These are phyloP conservation scores for Virgularia gustaviana DNA, from an alignment of 92 coral and sea anemone genomes.

Conservation along the genomic window DNA sequence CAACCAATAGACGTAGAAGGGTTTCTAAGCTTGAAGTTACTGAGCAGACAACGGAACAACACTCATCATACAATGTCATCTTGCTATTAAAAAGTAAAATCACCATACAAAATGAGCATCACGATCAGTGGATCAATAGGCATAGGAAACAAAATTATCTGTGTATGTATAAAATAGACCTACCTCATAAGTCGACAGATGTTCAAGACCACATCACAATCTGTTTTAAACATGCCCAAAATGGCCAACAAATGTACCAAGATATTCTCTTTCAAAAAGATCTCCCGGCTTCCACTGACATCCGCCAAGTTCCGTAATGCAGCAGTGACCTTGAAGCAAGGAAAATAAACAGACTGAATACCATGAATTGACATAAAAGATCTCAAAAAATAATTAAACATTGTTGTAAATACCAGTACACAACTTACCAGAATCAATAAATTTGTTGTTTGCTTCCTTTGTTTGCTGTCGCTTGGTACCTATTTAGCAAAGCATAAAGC, in stretches of 20 bases:
- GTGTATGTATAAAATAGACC: too few species aligned
- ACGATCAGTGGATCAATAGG: background rate
- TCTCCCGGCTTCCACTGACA: slow-evolving; percentile 75
- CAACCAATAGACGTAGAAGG: slow-evolving; percentile 62
- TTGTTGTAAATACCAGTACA: background rate
- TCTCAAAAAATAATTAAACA: background rate
- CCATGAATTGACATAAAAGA: background rate
- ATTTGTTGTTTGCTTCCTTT: slow-evolving; percentile 61
- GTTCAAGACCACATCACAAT: slow-evolving; percentile 85
- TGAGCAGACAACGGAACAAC: slow-evolving; percentile 67
- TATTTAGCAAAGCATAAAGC: background rate
- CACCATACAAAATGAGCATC: background rate
- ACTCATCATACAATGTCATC: slow-evolving; percentile 87
- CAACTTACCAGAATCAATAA: slow-evolving; percentile 66
- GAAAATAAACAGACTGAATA: background rate
- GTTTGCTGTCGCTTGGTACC: slow-evolving; percentile 40
- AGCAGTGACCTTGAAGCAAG: slow-evolving; percentile 67
- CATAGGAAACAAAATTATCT: background rate
- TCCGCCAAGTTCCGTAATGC: slow-evolving; percentile 86
- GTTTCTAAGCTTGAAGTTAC: slow-evolving; percentile 63
- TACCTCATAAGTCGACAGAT: slow-evolving; percentile 87
- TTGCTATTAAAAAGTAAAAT: slow-evolving; percentile 51
- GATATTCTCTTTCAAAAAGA: slow-evolving; percentile 60
- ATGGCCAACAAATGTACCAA: slow-evolving; percentile 48
- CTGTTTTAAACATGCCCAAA: slow-evolving; percentile 63